These are phyloP conservation scores for Enteromius treurensis DNA, from an alignment of 2,797 vertebrate species.

Conservation along the genomic window DNA sequence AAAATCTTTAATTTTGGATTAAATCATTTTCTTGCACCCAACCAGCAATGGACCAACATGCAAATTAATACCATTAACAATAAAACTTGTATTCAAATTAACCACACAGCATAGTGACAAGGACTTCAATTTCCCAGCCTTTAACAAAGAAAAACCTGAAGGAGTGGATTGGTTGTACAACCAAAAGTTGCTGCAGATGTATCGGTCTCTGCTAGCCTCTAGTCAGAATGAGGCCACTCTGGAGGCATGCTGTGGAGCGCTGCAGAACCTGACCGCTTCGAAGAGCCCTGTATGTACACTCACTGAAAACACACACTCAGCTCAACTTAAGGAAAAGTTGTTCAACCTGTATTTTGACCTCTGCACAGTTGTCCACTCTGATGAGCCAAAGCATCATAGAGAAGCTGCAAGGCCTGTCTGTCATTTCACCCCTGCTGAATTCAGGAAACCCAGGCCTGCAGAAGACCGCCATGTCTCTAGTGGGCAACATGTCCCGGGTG, in stretches of 20 bases:
- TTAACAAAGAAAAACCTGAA: conserved; percentile 75
- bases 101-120: conserved; percentile 57
- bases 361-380: conserved; percentile 80
- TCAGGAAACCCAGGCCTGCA: conserved; percentile 79
- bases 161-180: conserved; percentile 84
- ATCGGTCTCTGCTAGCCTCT: conserved; percentile 82
- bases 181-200: conserved; percentile 83
- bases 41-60: not conserved
- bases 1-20: not conserved
- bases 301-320: no score
- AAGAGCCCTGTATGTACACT: conserved; percentile 76
- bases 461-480: conserved; percentile 80
- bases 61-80: not conserved
- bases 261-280: conserved; percentile 93
- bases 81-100: not conserved
- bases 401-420: conserved; percentile 79
- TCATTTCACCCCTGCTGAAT: conserved; percentile 78
- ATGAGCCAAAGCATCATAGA: conserved; percentile 86
- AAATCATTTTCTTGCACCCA: not conserved
- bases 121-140: conserved; percentile 69
- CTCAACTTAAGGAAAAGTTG: not conserved
- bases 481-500: conserved; percentile 88
- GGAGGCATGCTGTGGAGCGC: conserved; percentile 88
- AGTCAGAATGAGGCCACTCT: conserved; percentile 83
- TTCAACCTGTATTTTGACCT: not conserved